These are phyloP conservation scores for Tinea semifulvella DNA, from an alignment of 2,888 invertebrate genomes.

Conservation along the genomic window DNA sequence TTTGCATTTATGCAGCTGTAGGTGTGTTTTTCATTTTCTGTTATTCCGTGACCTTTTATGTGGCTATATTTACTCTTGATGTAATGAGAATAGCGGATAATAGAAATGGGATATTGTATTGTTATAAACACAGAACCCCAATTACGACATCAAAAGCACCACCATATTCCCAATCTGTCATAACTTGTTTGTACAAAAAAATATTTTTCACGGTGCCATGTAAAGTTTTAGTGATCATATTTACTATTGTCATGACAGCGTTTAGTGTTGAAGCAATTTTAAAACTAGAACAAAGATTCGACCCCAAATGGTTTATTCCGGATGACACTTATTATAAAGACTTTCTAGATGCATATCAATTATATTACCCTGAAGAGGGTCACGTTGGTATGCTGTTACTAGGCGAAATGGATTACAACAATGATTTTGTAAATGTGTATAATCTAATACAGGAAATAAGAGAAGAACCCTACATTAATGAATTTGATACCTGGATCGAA, in stretches of 20 bases:
- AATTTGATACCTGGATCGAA: slow-evolving; percentile 71
- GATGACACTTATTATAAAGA: slow-evolving; percentile 72
- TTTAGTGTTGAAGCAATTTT: slow-evolving; percentile 70
- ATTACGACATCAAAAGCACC: slow-evolving; percentile 62
- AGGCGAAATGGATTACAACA: slow-evolving; percentile 71
- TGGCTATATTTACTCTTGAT: slow-evolving; percentile 79
- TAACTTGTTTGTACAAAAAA: slow-evolving; percentile 70
- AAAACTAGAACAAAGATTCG: slow-evolving; percentile 78
- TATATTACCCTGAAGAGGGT: slow-evolving; percentile 73
- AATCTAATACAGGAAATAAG: slow-evolving; percentile 60
- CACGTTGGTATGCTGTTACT: slow-evolving; percentile 71
- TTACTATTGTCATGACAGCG: slow-evolving; percentile 67
- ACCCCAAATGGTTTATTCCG: slow-evolving; percentile 83
- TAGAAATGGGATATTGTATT: slow-evolving; percentile 73
- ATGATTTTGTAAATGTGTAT: slow-evolving; percentile 68
- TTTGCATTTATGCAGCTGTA: slow-evolving; percentile 82
- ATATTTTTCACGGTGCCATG: slow-evolving; percentile 72
- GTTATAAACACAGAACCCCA: slow-evolving; percentile 69
- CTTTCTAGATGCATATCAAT: slow-evolving; percentile 62
- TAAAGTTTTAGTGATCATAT: slow-evolving; percentile 70
- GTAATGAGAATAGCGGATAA: slow-evolving; percentile 69
- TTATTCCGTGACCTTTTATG: slow-evolving; percentile 83
- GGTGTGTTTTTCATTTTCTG: slow-evolving; percentile 80
- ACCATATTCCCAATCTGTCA: slow-evolving; percentile 65
- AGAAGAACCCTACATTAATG: slow-evolving; percentile 60